A percentile compares a stretch with the other conserved stretches of the same genome.
These are phyloP conservation scores for Penaeus monodon DNA, from an alignment of 2,888 invertebrate species.

Conservation along the genomic window DNA sequence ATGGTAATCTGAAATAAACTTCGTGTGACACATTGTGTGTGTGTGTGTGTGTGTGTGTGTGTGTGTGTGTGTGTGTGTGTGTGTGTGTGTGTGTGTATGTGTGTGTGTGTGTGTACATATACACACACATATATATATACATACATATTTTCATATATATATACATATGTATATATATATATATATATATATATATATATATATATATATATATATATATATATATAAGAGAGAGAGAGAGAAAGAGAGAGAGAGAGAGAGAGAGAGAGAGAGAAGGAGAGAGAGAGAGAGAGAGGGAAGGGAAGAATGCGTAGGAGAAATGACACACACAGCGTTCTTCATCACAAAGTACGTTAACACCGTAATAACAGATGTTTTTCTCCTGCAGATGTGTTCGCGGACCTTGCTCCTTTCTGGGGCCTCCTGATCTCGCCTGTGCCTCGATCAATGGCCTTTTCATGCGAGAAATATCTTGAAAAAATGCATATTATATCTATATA, in stretches of 20 bases:
- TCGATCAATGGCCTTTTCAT: background rate
- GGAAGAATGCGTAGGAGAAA: background rate
- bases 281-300: slow-evolving; percentile 9
- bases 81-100: background rate
- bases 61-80: background rate
- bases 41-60: background rate
- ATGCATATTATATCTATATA: too few relatives aligned
- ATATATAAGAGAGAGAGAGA: background rate
- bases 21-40: too few relatives aligned
- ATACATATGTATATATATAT: too few relatives aligned
- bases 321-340: background rate
- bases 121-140: too few relatives aligned
- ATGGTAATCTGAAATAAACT: too few relatives aligned
- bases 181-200: background rate
- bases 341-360: background rate
- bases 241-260: background rate
- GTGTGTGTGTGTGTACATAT: background rate
- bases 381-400: slow-evolving; percentile 24
- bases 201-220: background rate
- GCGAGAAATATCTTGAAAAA: too few relatives aligned
- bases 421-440: slow-evolving; percentile 3
- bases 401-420: slow-evolving; percentile 24
- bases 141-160: too few relatives aligned
- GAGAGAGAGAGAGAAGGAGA: slow-evolving; percentile 5
- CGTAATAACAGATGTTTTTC: background rate